Base-by-base conservation (phyloP, 2,797 vertebrate species). In the Zalophus californianus region DNA sequence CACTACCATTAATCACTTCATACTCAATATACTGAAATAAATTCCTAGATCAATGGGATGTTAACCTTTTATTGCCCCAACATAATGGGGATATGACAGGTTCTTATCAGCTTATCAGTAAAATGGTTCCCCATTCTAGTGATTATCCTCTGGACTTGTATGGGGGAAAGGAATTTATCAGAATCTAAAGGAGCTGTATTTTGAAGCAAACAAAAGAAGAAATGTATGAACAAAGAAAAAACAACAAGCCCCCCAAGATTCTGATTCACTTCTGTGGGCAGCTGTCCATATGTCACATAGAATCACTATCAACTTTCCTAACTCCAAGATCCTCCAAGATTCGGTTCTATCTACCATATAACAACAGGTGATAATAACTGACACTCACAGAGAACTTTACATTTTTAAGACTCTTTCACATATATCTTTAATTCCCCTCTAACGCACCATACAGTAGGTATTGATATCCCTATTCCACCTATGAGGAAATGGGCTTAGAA, bases 261-360 rank as follows among this genome's bases (percentile, higher is more conserved):
- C 41, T 77, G 21, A 86, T 91, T 91, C 12, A 80, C 21, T 85
- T 48, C 29, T 62, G 3, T 52, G 84, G 72, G 54, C 14, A 91
- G 38, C 52, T 75, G 29, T 7, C 21, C 29, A 12, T 70, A 78
- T 91, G 44, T 82, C 38, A 60, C 35, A 62, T 38, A 91, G 54
- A 86, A 83, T 96, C 44, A 91, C n/a, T 66, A 18, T 38, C 58
- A 96, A 78, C 13, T 56, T 93, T 72, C 21, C 41, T 68, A 73
- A 91, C 35, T 87, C 27, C 14, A 75, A 68, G 21, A 80, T 32
- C 13, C 44, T 75, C 35, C 5, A 58, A 82, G 44, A 64, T 73
- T 87, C 73, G 14, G 20, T 75, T 32, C 21, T 92, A 15, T 68
- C n/a, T 73, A n/a, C 44, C 7, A 75, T 54, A 35, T 87, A 87